phyloP scores from a whole-genome alignment of 2,888 invertebrate genomes.

The Campoplex nolae region DNA sequence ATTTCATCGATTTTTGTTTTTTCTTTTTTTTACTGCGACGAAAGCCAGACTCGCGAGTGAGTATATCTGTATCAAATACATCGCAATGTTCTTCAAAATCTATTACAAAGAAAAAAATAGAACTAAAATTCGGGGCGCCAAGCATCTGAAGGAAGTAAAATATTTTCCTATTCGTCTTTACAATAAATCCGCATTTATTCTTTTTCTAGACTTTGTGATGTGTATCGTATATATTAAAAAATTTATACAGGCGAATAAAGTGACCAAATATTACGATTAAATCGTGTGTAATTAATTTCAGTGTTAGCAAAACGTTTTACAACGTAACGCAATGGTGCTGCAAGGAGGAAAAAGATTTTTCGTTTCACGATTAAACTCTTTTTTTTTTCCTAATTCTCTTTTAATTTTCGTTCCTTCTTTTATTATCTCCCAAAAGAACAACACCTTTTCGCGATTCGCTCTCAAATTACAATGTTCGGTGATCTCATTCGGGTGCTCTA shows the following conservation, averaged over 20 bases:
- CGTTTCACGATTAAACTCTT: slow-evolving; percentile 1
- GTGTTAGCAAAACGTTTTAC: background rate
- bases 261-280: slow-evolving; percentile 8
- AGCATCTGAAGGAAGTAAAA: slow-evolving; percentile 6
- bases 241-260: background rate
- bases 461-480: background rate
- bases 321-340: slow-evolving; percentile 32
- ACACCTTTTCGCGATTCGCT: background rate
- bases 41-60: slow-evolving; percentile 22
- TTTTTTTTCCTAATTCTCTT: background rate
- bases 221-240: slow-evolving; percentile 18
- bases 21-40: slow-evolving; percentile 14
- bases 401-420: background rate
- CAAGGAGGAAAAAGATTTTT: slow-evolving; percentile 48
- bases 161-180: background rate
- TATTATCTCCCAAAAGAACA: background rate
- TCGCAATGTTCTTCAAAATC: background rate
- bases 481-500: background rate
- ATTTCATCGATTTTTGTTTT: slow-evolving; percentile 6
- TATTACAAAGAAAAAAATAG: background rate
- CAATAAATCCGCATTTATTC: background rate
- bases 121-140: background rate
- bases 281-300: background rate
- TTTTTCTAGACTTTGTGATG: slow-evolving; percentile 15
- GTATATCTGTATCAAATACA: background rate